Conservation (phyloP, 2,888 invertebrate genomes). For the Globia sparganii region DNA sequence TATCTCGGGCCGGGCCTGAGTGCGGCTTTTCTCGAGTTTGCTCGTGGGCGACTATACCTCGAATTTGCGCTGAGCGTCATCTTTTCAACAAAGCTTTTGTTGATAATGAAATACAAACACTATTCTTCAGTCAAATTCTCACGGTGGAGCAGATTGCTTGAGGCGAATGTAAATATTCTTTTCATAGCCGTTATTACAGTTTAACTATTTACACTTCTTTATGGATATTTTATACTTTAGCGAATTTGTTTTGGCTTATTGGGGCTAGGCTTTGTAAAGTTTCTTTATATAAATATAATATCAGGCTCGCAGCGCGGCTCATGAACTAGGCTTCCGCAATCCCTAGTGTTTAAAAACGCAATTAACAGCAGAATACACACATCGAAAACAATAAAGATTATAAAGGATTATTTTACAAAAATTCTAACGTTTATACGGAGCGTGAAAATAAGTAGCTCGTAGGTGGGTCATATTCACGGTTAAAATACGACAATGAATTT, state of each 20-base stretch:
- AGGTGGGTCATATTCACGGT: constrained; percentile 69
- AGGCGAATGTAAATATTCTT: constrained; percentile 77
- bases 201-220: constrained; percentile 64
- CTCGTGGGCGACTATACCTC: constrained; percentile 83
- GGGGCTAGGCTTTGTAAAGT: constrained; percentile 37
- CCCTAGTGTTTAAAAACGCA: constrained; percentile 36
- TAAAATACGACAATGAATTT: constrained; percentile 78
- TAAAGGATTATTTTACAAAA: constrained; percentile 58
- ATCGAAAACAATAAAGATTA: constrained; percentile 55
- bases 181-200: constrained; percentile 68
- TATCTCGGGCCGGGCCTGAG: constrained; percentile 86
- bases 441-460: constrained; percentile 64
- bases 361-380: constrained; percentile 39
- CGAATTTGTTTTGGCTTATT: constrained; percentile 52
- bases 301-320: constrained; percentile 14
- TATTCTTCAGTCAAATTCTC: constrained; percentile 83
- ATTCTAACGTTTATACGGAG: constrained; percentile 58
- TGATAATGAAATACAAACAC: constrained; percentile 89
- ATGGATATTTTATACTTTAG: constrained; percentile 59
- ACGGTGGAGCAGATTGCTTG: constrained; percentile 80
- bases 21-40: constrained; percentile 83
- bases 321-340: constrained; percentile 35
- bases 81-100: constrained; percentile 88
- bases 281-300: constrained; percentile 43
- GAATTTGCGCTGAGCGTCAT: constrained; percentile 86